Percentiles rank a stretch among this genome's conserved stretches.
Conservation (phyloP, 92 coral and sea anemone genomes). For the Umimayanthus chanpuru region DNA sequence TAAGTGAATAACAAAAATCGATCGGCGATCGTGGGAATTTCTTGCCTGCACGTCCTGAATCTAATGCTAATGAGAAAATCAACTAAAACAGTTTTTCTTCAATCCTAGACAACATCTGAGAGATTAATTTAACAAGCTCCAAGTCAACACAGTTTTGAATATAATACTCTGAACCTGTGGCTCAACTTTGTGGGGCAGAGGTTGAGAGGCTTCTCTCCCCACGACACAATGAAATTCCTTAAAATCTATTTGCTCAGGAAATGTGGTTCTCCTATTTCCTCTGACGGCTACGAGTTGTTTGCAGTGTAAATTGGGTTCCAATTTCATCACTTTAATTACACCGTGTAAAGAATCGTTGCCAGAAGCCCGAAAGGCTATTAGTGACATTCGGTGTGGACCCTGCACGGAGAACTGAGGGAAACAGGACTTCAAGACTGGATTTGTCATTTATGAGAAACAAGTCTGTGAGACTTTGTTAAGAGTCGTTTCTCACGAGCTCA, state of each 20-base stretch:
- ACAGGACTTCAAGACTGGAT: background rate
- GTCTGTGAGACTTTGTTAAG: background rate
- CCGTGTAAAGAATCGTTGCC: slow-evolving; percentile 31
- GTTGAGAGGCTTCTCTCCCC: slow-evolving; percentile 24
- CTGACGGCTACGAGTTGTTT: slow-evolving; percentile 38
- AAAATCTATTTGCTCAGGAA: slow-evolving; percentile 42
- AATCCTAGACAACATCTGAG: background rate
- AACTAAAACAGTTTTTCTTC: background rate
- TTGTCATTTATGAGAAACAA: background rate
- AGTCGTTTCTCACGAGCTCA: background rate
- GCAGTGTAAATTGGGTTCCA: slow-evolving; percentile 42
- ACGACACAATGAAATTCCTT: slow-evolving; percentile 37
- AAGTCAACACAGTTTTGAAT: background rate
- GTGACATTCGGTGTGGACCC: slow-evolving; percentile 8
- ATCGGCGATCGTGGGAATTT: background rate
- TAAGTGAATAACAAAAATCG: background rate
- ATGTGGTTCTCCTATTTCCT: slow-evolving; percentile 44
- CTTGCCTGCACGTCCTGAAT: background rate
- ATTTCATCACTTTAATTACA: slow-evolving; percentile 47
- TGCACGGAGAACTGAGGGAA: background rate
- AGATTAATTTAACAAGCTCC: background rate
- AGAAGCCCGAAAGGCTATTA: slow-evolving; percentile 17
- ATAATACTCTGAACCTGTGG: background rate
- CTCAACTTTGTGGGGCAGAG: slow-evolving; percentile 16
- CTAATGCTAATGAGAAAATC: slow-evolving; percentile 25